These are phyloP conservation scores for Rattus norvegicus DNA, from an alignment of 2,113 vertebrate species.

Conservation along the genomic window DNA sequence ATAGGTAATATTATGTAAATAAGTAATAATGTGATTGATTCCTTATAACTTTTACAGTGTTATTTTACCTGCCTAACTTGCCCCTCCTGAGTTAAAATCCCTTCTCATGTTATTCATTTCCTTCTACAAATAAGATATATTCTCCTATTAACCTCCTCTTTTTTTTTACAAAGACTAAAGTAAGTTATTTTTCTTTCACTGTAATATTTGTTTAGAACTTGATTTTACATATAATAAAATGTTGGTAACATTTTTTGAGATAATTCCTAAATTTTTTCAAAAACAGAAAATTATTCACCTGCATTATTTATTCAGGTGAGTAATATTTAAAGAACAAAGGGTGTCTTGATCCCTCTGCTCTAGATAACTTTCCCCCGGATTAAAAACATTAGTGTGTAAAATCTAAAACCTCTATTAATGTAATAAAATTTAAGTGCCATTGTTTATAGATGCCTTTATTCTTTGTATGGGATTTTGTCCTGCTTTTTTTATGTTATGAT, in stretches of 20 bases:
- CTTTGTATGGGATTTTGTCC: not conserved
- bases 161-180: not conserved
- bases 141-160: not conserved
- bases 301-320: not conserved
- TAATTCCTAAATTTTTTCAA: not conserved
- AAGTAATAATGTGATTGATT: not conserved
- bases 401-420: not conserved
- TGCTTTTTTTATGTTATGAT: not conserved
- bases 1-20: not conserved
- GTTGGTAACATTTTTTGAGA: not conserved
- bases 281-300: not conserved
- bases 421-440: not conserved
- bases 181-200: not conserved
- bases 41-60: not conserved
- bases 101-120: not conserved
- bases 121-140: not conserved
- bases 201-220: not conserved
- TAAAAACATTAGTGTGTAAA: not conserved
- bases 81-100: not conserved
- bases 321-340: not conserved
- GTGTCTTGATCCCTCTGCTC: fast-evolving
- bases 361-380: not conserved
- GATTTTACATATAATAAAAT: not conserved
- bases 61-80: not conserved
- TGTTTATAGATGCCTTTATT: not conserved